These are phyloP conservation scores for Vanessa tameamea DNA, from an alignment of 1,140 invertebrate genomes.

Conservation along the genomic window DNA sequence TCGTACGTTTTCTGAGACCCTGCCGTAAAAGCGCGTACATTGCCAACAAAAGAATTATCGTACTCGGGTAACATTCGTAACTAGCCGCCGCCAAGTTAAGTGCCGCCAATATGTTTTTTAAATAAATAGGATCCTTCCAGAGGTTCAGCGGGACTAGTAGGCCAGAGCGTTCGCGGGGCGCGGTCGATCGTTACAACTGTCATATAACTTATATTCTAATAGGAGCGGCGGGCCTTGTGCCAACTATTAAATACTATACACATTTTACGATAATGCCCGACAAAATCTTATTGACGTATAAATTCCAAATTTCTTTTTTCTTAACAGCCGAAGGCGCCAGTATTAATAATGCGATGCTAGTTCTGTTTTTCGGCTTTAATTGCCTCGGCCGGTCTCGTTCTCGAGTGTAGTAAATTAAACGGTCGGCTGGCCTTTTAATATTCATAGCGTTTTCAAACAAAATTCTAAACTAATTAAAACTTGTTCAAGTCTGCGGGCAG, in stretches of 20 bases:
- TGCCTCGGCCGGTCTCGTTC: conserved; percentile 50
- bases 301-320: conserved; percentile 68
- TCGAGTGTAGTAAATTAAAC: conserved; percentile 70
- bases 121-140: neutral
- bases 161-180: conserved; percentile 8
- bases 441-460: conserved; percentile 74
- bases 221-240: conserved; percentile 69
- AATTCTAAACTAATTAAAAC: conserved; percentile 77
- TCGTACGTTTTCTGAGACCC: too few relatives aligned
- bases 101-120: neutral
- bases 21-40: too few relatives aligned
- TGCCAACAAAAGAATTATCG: too few relatives aligned
- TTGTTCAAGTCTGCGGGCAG: conserved; percentile 41
- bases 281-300: conserved; percentile 76
- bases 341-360: conserved; percentile 72
- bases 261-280: conserved; percentile 75
- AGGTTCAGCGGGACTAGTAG: neutral
- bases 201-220: conserved; percentile 73
- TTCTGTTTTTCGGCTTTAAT: conserved; percentile 72
- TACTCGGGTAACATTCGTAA: too few relatives aligned
- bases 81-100: too few relatives aligned
- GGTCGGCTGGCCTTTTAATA: conserved; percentile 70
- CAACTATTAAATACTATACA: conserved; percentile 75
- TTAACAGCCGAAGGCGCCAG: conserved; percentile 72
- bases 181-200: conserved; percentile 58